Conservation (phyloP, 2,888 invertebrate genomes). For the Lacanobia wlatinum region DNA sequence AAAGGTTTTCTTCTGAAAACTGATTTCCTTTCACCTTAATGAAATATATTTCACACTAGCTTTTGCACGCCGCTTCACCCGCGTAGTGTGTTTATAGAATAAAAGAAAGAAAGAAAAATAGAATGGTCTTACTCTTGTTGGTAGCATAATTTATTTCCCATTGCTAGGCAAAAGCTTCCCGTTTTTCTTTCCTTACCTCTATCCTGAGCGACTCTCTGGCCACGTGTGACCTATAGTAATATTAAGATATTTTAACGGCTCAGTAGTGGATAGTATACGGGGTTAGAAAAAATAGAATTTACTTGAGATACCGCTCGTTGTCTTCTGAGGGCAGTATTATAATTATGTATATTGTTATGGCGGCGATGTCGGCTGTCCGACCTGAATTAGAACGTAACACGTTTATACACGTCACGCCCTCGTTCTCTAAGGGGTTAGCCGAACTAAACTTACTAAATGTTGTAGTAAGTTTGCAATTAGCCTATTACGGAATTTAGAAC, state of each 20-base stretch:
- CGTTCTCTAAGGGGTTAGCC: slow-evolving; percentile 18
- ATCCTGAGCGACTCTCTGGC: too few relatives aligned
- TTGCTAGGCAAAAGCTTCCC: too few relatives aligned
- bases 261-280: too few relatives aligned
- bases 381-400: slow-evolving; percentile 42
- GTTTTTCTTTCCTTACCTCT: too few relatives aligned
- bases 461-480: slow-evolving; percentile 16
- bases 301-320: neutral
- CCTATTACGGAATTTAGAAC: slow-evolving; percentile 10
- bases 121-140: too few relatives aligned
- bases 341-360: slow-evolving; percentile 33
- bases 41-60: neutral
- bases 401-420: slow-evolving; percentile 29
- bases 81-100: neutral
- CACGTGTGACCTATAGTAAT: too few relatives aligned
- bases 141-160: too few relatives aligned
- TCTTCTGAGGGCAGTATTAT: neutral
- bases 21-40: neutral
- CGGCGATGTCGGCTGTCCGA: slow-evolving; percentile 29
- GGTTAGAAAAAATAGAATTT: too few relatives aligned
- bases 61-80: neutral
- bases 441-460: slow-evolving; percentile 6
- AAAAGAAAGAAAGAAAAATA: too few relatives aligned
- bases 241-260: too few relatives aligned
- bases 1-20: neutral